phyloP scores from a whole-genome alignment of 2,888 invertebrate species.

The Spilarctia lutea region DNA sequence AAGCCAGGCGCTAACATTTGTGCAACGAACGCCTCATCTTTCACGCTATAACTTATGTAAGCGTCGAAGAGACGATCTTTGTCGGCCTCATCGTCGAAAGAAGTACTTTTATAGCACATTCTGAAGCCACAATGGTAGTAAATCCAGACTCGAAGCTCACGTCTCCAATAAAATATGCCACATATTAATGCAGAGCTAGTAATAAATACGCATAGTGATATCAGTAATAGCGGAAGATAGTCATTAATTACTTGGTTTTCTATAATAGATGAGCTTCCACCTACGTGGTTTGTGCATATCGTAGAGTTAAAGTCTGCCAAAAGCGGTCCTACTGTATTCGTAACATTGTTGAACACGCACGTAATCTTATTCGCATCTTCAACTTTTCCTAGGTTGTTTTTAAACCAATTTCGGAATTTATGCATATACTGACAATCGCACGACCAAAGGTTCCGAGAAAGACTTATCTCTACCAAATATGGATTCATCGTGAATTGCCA shows the following conservation, averaged over 20 bases:
- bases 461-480: constrained; percentile 94
- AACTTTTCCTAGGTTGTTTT: constrained; percentile 92
- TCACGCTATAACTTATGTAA: constrained; percentile 97
- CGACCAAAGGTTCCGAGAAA: constrained; percentile 95
- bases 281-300: constrained; percentile 91
- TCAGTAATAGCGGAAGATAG: constrained; percentile 92
- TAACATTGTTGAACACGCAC: constrained; percentile 91
- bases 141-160: constrained; percentile 94
- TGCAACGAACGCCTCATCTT: constrained; percentile 96
- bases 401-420: constrained; percentile 93
- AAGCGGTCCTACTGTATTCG: constrained; percentile 89
- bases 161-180: constrained; percentile 92
- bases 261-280: constrained; percentile 90
- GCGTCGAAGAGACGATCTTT: constrained; percentile 97
- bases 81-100: constrained; percentile 93
- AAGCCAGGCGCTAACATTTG: constrained; percentile 95
- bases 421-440: constrained; percentile 95
- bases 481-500: constrained; percentile 95
- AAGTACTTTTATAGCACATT: constrained; percentile 94
- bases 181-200: constrained; percentile 92
- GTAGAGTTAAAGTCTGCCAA: constrained; percentile 93
- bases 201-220: constrained; percentile 92
- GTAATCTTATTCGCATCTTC: constrained; percentile 92
- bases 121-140: constrained; percentile 94
- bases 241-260: constrained; percentile 93